A percentile compares a stretch with the other conserved stretches of the same genome.
Conservation (phyloP, 2,797 vertebrate genomes). For the Gymnoscopelus microlampas region DNA sequence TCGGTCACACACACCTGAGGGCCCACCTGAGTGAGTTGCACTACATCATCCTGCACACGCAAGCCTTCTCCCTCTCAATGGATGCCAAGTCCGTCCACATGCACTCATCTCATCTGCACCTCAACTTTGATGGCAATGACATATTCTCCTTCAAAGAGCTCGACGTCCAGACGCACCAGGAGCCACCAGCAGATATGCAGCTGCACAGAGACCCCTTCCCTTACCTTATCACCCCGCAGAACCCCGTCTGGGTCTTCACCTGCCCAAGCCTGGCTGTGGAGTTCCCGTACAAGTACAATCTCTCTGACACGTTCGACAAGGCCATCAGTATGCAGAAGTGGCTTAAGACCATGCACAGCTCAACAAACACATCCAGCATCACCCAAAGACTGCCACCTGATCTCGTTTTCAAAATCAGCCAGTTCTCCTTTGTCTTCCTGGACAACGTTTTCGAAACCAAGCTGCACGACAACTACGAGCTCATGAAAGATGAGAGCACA, state of each 20-base stretch:
- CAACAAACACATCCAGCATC: slow-evolving; percentile 11
- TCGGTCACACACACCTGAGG: slow-evolving; percentile 82
- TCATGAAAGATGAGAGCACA: slow-evolving; percentile 98
- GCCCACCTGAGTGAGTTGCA: slow-evolving; percentile 87
- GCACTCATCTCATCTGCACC: slow-evolving; percentile 83
- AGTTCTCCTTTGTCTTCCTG: slow-evolving; percentile 95
- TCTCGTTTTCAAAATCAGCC: slow-evolving; percentile 87
- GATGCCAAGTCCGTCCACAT: slow-evolving; percentile 77
- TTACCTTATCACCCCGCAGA: slow-evolving; percentile 83
- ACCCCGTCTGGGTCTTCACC: slow-evolving; percentile 88
- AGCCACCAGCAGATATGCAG: slow-evolving; percentile 85
- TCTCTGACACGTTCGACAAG: slow-evolving; percentile 92
- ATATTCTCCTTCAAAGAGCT: slow-evolving; percentile 89
- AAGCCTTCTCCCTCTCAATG: slow-evolving; percentile 82
- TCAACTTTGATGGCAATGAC: slow-evolving; percentile 92
- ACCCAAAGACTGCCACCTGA: slow-evolving; percentile 85
- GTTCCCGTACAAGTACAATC: slow-evolving; percentile 97
- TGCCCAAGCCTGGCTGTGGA: slow-evolving; percentile 86
- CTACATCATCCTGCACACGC: slow-evolving; percentile 86
- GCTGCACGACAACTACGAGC: slow-evolving; percentile 95
- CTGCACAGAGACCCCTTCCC: slow-evolving; percentile 87
- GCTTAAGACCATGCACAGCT: slow-evolving; percentile 90
- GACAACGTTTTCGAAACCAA: slow-evolving; percentile 97
- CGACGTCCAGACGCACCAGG: slow-evolving; percentile 83
- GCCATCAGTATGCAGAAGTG: slow-evolving; percentile 94